phyloP scores from a whole-genome alignment of 1,140 invertebrate species.

The Centruroides sculpturatus region DNA sequence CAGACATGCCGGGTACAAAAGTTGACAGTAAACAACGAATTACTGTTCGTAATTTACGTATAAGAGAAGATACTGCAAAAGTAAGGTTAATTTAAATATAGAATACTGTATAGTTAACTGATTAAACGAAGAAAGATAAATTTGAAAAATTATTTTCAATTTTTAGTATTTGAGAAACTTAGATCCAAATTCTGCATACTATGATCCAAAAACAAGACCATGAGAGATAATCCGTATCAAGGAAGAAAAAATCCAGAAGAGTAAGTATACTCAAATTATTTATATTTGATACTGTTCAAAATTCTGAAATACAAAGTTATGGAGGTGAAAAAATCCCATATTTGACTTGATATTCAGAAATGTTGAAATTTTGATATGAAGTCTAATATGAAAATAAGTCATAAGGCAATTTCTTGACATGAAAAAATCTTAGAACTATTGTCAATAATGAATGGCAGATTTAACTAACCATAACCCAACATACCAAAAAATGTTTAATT shows the following conservation, averaged over 20 bases:
- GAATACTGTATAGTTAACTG: too few species aligned
- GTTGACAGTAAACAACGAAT: slow-evolving; percentile 98
- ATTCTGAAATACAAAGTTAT: not conserved
- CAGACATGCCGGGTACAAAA: slow-evolving; percentile 97
- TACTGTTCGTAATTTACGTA: slow-evolving; percentile 92
- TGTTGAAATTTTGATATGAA: too few species aligned
- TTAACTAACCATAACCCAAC: too few species aligned
- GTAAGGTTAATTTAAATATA: slow-evolving; percentile 17
- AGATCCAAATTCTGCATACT: slow-evolving; percentile 93
- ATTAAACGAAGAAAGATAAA: too few species aligned
- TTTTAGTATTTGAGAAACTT: slow-evolving; percentile 78
- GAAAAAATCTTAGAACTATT: too few species aligned
- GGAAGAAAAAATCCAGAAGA: slow-evolving; percentile 43
- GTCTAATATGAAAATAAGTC: too few species aligned
- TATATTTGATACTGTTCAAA: not conserved
- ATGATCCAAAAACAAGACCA: slow-evolving; percentile 96
- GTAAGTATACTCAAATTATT: slow-evolving; percentile 32
- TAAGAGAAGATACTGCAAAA: slow-evolving; percentile 96
- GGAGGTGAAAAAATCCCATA: too few species aligned
- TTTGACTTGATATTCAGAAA: too few species aligned
- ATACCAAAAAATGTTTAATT: too few species aligned
- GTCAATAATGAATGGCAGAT: too few species aligned
- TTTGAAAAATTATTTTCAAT: slow-evolving; percentile 4
- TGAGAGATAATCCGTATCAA: slow-evolving; percentile 94
- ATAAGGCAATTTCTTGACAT: too few species aligned